Conservation (phyloP, 2,888 invertebrate species). For the Lordiphosa andalusiaca region DNA sequence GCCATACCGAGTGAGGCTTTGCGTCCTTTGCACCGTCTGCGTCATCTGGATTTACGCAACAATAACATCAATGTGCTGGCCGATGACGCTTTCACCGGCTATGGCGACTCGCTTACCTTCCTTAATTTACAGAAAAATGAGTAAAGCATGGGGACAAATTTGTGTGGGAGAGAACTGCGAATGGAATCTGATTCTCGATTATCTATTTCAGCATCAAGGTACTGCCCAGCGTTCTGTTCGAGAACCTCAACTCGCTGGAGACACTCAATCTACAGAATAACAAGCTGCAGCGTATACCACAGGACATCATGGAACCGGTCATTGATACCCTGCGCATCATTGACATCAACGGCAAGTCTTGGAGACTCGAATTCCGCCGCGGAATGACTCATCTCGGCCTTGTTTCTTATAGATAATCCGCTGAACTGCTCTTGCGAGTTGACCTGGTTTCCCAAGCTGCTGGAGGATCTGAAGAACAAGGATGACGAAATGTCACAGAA, state of each 20-base stretch:
- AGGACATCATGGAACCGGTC: constrained; percentile 93
- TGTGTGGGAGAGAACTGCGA: not conserved
- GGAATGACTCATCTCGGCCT: not conserved
- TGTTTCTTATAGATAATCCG: constrained; percentile 87
- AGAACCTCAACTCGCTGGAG: constrained; percentile 93
- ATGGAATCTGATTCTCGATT: not conserved
- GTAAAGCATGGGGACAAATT: constrained; percentile 82
- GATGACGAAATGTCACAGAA: constrained; percentile 94
- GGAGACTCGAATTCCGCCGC: too few species aligned
- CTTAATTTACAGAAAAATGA: constrained; percentile 94
- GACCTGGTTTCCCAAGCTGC: constrained; percentile 92
- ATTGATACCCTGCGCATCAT: constrained; percentile 92
- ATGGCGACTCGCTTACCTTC: constrained; percentile 95
- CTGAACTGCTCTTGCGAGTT: constrained; percentile 93
- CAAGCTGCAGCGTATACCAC: constrained; percentile 89
- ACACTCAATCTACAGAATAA: constrained; percentile 93
- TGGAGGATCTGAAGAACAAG: constrained; percentile 88
- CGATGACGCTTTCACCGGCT: constrained; percentile 93
- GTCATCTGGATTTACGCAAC: constrained; percentile 91
- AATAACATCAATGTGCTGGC: constrained; percentile 92
- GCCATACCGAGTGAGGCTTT: constrained; percentile 92
- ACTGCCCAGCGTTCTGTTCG: constrained; percentile 91
- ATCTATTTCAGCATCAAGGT: constrained; percentile 86
- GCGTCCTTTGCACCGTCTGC: constrained; percentile 90
- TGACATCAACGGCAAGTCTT: constrained; percentile 90